These are phyloP conservation scores for Borostomias antarcticus DNA, from an alignment of 2,797 vertebrate genomes.

Conservation along the genomic window DNA sequence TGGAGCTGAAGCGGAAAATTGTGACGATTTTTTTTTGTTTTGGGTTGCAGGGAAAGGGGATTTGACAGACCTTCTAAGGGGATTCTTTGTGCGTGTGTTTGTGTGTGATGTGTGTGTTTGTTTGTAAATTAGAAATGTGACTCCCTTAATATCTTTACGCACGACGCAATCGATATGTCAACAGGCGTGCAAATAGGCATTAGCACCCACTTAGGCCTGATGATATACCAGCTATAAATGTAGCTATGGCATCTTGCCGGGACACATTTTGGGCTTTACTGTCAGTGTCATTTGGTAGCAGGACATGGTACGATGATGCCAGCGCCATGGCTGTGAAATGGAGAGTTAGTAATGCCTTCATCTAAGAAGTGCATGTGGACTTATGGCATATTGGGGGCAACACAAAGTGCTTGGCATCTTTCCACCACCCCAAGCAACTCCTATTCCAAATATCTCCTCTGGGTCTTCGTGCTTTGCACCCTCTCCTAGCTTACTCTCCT, in stretches of 20 bases:
- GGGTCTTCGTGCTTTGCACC: not conserved
- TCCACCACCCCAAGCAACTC: not conserved
- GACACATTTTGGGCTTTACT: conserved; percentile 6
- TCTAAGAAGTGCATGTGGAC: not conserved
- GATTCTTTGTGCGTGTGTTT: not conserved
- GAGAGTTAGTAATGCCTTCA: not conserved
- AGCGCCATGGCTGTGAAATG: not conserved
- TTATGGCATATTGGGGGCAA: not conserved
- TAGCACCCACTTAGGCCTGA: conserved; percentile 22
- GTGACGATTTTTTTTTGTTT: too few species aligned
- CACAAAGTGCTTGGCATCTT: not conserved
- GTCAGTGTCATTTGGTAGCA: not conserved
- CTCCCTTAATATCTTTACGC: conserved; percentile 13
- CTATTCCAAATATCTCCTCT: not conserved
- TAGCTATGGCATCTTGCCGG: conserved; percentile 14
- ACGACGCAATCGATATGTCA: conserved; percentile 29
- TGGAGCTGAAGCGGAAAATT: not conserved
- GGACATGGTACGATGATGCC: not conserved
- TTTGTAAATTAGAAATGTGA: not conserved
- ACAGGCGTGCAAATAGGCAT: conserved; percentile 40
- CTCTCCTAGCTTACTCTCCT: too few species aligned
- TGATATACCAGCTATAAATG: conserved; percentile 44
- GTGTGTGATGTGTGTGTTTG: conserved; percentile 1
- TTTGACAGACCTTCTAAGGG: conserved; percentile 13
- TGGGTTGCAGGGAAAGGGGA: too few species aligned